Evolutionary conservation across 1,140 invertebrate genomes (phyloP), one percentile per base, ranked within the genome.

Genomic region (Apolygus lucorum): DNA sequence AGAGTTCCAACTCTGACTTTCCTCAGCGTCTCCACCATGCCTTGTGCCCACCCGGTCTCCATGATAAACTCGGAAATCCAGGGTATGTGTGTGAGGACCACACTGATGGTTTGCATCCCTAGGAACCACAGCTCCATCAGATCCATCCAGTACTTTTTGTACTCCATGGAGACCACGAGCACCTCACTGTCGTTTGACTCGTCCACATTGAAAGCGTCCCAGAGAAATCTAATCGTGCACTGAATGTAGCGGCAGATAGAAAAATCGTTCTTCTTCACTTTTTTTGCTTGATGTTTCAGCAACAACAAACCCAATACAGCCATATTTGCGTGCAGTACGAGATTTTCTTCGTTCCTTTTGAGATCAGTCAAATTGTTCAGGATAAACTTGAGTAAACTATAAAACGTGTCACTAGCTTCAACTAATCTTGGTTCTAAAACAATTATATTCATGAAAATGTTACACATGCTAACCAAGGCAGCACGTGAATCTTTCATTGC

Each of bases 41-140:
- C 91, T 76, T 92, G 87, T 0, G 89, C 87, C 91, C 92, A 96
- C n/a, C 92, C 92, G 76, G 90, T 93, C 74, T 95, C 92, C 70
- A 94, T 86, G 0, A 90, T 87, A 80, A 95, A 96, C 75, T 94
- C 90, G 0, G 90, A 91, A 22, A 95, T 86, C 92, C 92, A 95
- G 1, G 92, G 90, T 63, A 94, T 85, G 62, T 87, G 82, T 1
- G 88, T 83, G 8, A 95, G 78, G 0, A 95, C 87, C 2, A 86
- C 85, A 73, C 89, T 88, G 80, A 95, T 87, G 14, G 92, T 94
- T 79, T 95, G 92, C 91, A 95, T 93, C 14, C 93, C 92, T 24
- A 96, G 80, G 79, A 94, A 95, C 93, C 93, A 96, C 1, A 95
- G 80, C 78, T 95, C 93, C 78, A 88, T 90, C 21, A 95, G 83